Percentiles rank a stretch among this genome's conserved stretches.
Conservation (phyloP, 1,140 invertebrate genomes). For the Pseudoatta argentina region DNA sequence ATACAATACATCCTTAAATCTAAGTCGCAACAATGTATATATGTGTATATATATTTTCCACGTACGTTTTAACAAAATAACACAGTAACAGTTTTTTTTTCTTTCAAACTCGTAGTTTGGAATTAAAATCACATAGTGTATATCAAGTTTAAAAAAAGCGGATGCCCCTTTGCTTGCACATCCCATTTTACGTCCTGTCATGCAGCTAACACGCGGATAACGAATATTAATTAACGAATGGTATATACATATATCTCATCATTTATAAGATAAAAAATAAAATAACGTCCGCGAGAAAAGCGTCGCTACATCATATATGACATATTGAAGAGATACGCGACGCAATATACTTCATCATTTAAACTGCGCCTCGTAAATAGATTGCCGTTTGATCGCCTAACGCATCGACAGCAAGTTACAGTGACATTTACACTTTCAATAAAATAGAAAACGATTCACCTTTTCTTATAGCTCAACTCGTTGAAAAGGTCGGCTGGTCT, state of each 20-base stretch:
- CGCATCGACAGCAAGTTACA: conserved; percentile 25
- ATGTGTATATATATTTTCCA: background rate
- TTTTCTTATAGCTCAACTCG: conserved; percentile 39
- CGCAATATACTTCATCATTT: background rate
- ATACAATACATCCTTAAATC: background rate
- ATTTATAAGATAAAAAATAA: background rate
- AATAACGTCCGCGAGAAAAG: background rate
- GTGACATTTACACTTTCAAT: conserved; percentile 59
- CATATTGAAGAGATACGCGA: background rate
- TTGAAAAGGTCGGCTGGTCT: conserved; percentile 38
- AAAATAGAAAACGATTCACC: conserved; percentile 62
- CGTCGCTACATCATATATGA: background rate
- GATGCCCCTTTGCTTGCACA: background rate
- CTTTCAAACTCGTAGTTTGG: background rate
- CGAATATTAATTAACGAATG: conserved; percentile 19
- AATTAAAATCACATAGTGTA: background rate
- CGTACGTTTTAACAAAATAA: conserved; percentile 3
- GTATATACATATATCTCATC: background rate
- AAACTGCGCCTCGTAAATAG: conserved; percentile 4
- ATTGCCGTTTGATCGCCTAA: background rate
- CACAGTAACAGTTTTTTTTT: background rate
- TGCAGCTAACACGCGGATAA: background rate
- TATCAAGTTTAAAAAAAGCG: background rate
- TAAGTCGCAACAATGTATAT: background rate
- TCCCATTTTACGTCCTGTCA: background rate